phyloP scores from a whole-genome alignment of 1,140 invertebrate genomes.

The Drosophila equinoxialis region DNA sequence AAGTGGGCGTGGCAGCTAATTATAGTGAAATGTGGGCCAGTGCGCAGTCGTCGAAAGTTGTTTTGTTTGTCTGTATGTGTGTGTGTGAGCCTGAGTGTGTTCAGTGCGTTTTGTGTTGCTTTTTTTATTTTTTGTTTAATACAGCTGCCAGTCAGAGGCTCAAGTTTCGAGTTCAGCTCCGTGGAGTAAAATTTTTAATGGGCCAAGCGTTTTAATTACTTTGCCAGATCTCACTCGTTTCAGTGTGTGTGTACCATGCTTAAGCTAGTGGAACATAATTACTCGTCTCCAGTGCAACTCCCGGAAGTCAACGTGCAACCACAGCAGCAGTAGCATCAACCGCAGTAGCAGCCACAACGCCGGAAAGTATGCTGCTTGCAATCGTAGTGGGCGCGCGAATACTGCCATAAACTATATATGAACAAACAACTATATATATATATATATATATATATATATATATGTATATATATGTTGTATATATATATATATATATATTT shows the following conservation, averaged over 20 bases:
- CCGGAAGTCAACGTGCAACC: conserved; percentile 66
- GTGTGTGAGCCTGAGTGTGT: conserved; percentile 28
- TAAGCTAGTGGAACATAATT: conserved; percentile 81
- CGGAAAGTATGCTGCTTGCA: conserved; percentile 68
- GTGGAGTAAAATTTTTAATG: conserved; percentile 78
- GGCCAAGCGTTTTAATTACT: conserved; percentile 81
- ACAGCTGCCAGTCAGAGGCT: conserved; percentile 62
- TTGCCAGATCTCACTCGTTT: conserved; percentile 36
- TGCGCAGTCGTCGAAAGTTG: conserved; percentile 72
- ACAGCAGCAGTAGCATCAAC: conserved; percentile 41
- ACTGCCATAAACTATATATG: conserved; percentile 67
- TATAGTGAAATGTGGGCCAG: conserved; percentile 71
- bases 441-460: conserved; percentile 30
- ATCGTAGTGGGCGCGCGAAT: conserved; percentile 63
- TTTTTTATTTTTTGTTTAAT: conserved; percentile 25
- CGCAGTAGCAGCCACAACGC: conserved; percentile 44
- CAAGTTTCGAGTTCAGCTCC: conserved; percentile 77
- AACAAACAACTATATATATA: conserved; percentile 19
- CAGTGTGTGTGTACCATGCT: conserved; percentile 39
- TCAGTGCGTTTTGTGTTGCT: conserved; percentile 31
- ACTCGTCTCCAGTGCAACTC: conserved; percentile 73
- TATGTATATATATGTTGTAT: conserved; percentile 26
- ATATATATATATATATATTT: conserved; percentile 29
- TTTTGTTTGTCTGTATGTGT: conserved; percentile 57
- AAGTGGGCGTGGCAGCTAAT: conserved; percentile 60